A percentile compares a stretch with the other conserved stretches of the same genome.
These are phyloP conservation scores for Trissoscelio sp. DNA, from an alignment of 2,888 invertebrate genomes.

Conservation along the genomic window DNA sequence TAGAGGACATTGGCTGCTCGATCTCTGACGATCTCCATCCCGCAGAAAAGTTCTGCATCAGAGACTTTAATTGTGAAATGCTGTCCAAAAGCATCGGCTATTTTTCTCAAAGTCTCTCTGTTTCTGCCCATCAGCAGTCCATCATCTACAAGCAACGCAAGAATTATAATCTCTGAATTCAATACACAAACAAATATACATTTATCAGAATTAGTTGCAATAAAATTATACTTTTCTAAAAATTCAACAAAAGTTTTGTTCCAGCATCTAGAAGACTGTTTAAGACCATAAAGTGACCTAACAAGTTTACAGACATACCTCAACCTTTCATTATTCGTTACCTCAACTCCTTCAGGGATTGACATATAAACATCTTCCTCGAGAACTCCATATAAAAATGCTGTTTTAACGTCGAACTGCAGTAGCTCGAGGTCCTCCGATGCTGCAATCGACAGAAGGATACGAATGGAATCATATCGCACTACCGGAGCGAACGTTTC, in stretches of 20 bases:
- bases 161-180: conserved; percentile 40
- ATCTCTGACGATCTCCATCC: conserved; percentile 65
- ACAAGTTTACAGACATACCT: conserved; percentile 50
- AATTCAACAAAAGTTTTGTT: conserved; percentile 70
- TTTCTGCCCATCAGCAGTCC: conserved; percentile 65
- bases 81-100: conserved; percentile 27
- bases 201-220: conserved; percentile 69
- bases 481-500: conserved; percentile 64
- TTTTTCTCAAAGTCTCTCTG: conserved; percentile 17
- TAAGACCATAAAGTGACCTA: conserved; percentile 75
- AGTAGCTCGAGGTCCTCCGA: conserved; percentile 51
- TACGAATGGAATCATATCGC: conserved; percentile 50
- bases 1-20: conserved; percentile 28
- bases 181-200: conserved; percentile 68
- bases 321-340: conserved; percentile 50
- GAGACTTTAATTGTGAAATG: conserved; percentile 48
- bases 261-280: conserved; percentile 75
- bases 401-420: conserved; percentile 68
- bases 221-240: conserved; percentile 66
- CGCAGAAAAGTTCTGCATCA: conserved; percentile 60
- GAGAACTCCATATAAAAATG: conserved; percentile 67
- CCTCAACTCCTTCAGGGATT: conserved; percentile 44
- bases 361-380: conserved; percentile 57
- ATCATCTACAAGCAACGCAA: conserved; percentile 69
- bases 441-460: conserved; percentile 64